These are phyloP conservation scores for Oegoconia quadripuncta DNA, from an alignment of 2,888 invertebrate species.

Conservation along the genomic window DNA sequence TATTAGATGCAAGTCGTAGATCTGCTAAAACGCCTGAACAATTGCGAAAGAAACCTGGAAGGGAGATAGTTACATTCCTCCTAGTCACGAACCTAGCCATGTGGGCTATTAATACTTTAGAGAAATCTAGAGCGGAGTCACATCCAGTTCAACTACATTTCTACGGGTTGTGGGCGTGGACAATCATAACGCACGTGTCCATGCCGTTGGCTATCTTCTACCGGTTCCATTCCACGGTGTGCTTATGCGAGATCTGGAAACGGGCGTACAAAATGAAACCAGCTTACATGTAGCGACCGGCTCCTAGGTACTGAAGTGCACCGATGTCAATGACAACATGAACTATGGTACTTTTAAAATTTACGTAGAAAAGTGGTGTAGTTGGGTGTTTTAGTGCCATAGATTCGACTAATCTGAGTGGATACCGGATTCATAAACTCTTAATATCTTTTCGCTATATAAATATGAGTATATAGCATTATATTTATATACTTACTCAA, in stretches of 20 bases:
- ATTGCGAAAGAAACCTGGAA: constrained; percentile 91
- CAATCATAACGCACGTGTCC: constrained; percentile 95
- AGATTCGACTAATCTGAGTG: constrained; percentile 41
- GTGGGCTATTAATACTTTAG: constrained; percentile 96
- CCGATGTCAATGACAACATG: constrained; percentile 29
- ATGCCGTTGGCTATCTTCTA: constrained; percentile 97
- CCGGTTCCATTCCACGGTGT: constrained; percentile 96
- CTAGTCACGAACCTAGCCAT: constrained; percentile 93
- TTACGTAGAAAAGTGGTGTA: constrained; percentile 38
- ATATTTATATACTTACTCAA: not conserved
- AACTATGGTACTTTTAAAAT: constrained; percentile 49
- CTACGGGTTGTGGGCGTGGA: constrained; percentile 97
- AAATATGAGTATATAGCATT: constrained; percentile 1
- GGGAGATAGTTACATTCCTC: constrained; percentile 95
- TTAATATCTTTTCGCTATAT: constrained; percentile 1
- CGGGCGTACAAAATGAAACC: constrained; percentile 95
- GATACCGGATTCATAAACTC: constrained; percentile 24
- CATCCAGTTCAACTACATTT: constrained; percentile 95
- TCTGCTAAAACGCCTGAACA: constrained; percentile 90
- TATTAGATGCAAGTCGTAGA: constrained; percentile 92
- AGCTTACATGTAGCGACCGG: constrained; percentile 86
- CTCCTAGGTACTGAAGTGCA: constrained; percentile 52
- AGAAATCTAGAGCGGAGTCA: constrained; percentile 93
- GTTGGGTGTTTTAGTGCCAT: constrained; percentile 64
- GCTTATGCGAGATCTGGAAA: constrained; percentile 98